These are phyloP conservation scores for Drosophila burlai DNA, from an alignment of 1,140 invertebrate genomes.

Conservation along the genomic window DNA sequence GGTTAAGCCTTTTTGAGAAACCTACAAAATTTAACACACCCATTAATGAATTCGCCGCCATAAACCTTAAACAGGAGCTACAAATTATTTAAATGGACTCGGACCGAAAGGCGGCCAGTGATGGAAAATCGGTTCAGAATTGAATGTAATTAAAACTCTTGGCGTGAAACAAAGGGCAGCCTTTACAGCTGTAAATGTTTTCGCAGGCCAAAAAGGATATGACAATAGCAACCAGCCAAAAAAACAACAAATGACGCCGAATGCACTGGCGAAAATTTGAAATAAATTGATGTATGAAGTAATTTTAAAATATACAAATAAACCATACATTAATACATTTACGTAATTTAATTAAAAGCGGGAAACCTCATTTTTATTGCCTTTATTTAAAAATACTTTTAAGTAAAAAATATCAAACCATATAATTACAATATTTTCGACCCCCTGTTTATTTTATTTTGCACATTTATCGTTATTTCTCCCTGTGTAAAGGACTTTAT, in stretches of 20 bases:
- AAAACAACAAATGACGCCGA: slow-evolving; percentile 5
- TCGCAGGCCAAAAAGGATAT: slow-evolving; percentile 44
- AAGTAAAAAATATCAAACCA: background rate
- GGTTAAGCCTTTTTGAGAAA: slow-evolving; percentile 20
- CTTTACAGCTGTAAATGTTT: slow-evolving; percentile 37
- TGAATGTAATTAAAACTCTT: slow-evolving; percentile 51
- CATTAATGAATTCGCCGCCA: slow-evolving; percentile 59
- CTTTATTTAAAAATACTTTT: background rate
- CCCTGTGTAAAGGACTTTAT: slow-evolving; percentile 1
- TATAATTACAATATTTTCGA: too few relatives aligned
- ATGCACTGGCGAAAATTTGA: background rate
- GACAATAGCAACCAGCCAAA: slow-evolving; percentile 30
- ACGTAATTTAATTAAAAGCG: background rate
- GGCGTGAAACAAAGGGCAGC: slow-evolving; percentile 37
- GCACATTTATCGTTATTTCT: background rate
- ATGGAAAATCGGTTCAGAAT: slow-evolving; percentile 44
- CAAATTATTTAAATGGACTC: slow-evolving; percentile 50
- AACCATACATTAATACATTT: too few relatives aligned
- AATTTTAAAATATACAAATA: background rate
- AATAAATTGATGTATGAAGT: background rate
- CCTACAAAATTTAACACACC: slow-evolving; percentile 17
- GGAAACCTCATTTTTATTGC: too few relatives aligned
- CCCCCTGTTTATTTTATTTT: too few relatives aligned
- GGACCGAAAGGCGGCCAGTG: slow-evolving; percentile 3
- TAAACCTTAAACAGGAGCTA: slow-evolving; percentile 48